These are phyloP conservation scores for Vulpes lagopus DNA, from an alignment of 2,113 vertebrate species.

Conservation along the genomic window DNA sequence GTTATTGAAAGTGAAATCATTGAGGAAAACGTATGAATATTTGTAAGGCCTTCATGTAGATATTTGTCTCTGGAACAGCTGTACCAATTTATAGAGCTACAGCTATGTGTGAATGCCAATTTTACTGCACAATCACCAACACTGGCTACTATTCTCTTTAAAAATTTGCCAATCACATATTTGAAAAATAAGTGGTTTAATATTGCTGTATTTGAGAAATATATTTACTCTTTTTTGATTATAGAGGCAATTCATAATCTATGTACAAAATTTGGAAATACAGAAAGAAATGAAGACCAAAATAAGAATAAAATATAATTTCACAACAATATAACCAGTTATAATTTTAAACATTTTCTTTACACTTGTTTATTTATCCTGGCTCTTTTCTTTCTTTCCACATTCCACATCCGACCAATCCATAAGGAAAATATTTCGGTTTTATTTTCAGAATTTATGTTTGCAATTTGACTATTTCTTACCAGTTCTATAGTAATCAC, in stretches of 20 bases:
- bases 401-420: neutral
- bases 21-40: neutral
- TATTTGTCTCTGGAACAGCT: neutral
- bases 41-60: neutral
- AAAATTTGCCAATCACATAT: neutral
- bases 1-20: neutral
- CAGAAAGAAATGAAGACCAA: neutral
- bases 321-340: neutral
- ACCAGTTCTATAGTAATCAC: neutral
- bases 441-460: conserved; percentile 33
- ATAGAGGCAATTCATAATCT: conserved; percentile 6
- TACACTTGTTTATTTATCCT: neutral
- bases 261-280: neutral
- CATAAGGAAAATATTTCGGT: conserved; percentile 34
- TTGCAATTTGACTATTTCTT: neutral
- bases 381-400: neutral
- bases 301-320: neutral
- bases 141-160: neutral
- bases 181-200: conserved; percentile 6
- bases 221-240: neutral
- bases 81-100: neutral
- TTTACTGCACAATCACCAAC: neutral
- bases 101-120: neutral
- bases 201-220: conserved; percentile 9
- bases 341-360: neutral